phyloP scores from a whole-genome alignment of 2,113 vertebrate species.

The Trachemys scripta region DNA sequence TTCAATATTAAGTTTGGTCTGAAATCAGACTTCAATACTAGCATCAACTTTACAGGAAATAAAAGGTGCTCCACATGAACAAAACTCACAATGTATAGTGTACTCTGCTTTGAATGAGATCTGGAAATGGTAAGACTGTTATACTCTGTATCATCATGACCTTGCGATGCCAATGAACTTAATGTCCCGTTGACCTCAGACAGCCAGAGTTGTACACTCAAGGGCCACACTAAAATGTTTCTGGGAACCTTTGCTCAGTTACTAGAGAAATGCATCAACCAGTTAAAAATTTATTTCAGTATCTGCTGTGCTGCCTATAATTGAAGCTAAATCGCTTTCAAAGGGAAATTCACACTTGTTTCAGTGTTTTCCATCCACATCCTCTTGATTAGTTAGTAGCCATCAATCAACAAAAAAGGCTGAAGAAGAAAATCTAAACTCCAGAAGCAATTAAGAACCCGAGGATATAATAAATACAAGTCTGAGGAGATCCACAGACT shows the following conservation, averaged over 20 bases:
- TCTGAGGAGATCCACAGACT: neutral
- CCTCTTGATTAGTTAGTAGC: neutral
- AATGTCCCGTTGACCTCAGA: neutral
- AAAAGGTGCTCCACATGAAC: neutral
- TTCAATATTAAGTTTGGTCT: neutral
- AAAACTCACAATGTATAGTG: neutral
- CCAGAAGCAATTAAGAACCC: neutral
- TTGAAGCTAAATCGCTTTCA: neutral
- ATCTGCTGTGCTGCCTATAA: neutral
- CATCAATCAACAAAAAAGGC: neutral
- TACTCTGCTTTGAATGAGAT: neutral
- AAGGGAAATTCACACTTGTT: neutral
- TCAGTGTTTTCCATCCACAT: fast-evolving
- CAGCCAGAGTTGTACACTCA: neutral
- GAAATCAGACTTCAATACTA: constrained; percentile 8
- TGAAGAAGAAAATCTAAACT: neutral
- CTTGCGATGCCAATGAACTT: neutral
- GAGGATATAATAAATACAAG: neutral
- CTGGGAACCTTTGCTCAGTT: neutral
- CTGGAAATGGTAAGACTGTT: neutral
- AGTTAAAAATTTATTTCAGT: neutral
- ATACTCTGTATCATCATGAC: neutral
- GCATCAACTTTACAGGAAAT: neutral
- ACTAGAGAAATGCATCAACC: fast-evolving
- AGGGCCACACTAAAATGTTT: neutral